phyloP scores from a whole-genome alignment of 2,113 vertebrate genomes.

The Dipodomys spectabilis region DNA sequence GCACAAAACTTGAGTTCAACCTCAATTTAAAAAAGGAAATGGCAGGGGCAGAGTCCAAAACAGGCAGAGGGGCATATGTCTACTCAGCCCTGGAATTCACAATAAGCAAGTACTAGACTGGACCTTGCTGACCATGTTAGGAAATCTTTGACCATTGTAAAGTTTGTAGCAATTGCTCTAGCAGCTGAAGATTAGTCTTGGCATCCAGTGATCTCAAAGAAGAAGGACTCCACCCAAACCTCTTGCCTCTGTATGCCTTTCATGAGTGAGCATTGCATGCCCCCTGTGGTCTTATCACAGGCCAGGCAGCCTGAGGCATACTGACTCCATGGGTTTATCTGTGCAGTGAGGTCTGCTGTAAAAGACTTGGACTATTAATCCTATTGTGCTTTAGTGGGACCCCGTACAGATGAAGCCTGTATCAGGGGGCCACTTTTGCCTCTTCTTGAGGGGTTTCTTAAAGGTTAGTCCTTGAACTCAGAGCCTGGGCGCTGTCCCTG shows the following conservation, averaged over 20 bases:
- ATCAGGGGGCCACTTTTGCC: neutral
- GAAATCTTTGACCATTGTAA: neutral
- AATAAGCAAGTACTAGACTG: neutral
- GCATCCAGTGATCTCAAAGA: neutral
- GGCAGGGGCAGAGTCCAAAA: neutral
- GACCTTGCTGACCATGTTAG: neutral
- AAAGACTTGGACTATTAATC: neutral
- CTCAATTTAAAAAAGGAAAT: too few species aligned
- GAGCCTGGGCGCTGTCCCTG: too few species aligned
- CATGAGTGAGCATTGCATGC: neutral
- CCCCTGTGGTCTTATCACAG: too few species aligned
- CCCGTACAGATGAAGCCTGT: neutral
- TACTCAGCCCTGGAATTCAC: neutral
- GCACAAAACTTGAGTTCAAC: too few species aligned
- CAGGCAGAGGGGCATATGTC: neutral
- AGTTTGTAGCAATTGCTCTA: neutral
- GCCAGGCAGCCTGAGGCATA: neutral
- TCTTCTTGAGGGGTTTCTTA: slow-evolving; percentile 25
- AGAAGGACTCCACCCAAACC: neutral
- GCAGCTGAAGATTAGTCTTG: neutral
- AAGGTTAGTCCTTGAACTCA: neutral
- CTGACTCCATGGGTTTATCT: neutral
- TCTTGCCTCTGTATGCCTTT: neutral
- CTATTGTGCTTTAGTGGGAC: neutral
- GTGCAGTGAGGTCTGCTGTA: neutral